Evolutionary conservation across 2,888 invertebrate species (phyloP), one percentile per base, ranked within the genome.

Genomic region (Nomada flava): DNA sequence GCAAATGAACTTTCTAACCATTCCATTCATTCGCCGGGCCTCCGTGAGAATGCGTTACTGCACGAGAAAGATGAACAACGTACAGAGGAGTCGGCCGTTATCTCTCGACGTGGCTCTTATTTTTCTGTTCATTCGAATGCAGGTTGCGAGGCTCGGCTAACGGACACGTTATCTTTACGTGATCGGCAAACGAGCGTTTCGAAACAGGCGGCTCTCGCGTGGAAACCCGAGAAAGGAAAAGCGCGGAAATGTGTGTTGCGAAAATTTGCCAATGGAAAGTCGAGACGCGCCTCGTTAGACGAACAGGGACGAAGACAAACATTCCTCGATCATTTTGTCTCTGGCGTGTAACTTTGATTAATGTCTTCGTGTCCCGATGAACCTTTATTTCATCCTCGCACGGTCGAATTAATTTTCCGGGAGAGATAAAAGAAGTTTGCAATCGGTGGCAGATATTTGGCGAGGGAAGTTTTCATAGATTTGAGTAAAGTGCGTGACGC

Each of bases 101-200:
- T 74, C 79, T 76, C 44, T 20, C 65, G 65, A 71, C 79, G 77
- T 44, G 73, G 77, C 72, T 72, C 82, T 69, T 72, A 65, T 80
- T 82, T 82, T 80, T 62, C 83, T 60, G 73, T 76, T 78, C 83
- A 68, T 86, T 83, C 78, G 83, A 76, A 83, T 83, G 79, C 85
- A 72, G 63, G 44, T 63, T 67, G 70, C 82, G 75, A 67, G 76
- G n/a, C 64, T n/a, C 59, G 76, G n/a, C 59, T 64, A 83, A 77
- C 76, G 79, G 73, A 70, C 73, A 60, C 47, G 47, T 47, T 47
- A 47, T 86, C 86, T 71, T 82, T 82, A 84, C 84, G 82, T 82
- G 84, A 86, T 86, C 86, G 75, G 72, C 59, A 65, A 62, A 78
- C 73, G 44, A 67, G 69, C 74, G 23, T 82, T 79, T 81, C 76